phyloP scores from a whole-genome alignment of 2,113 vertebrate genomes.

The Chlorodrepanis virens region DNA sequence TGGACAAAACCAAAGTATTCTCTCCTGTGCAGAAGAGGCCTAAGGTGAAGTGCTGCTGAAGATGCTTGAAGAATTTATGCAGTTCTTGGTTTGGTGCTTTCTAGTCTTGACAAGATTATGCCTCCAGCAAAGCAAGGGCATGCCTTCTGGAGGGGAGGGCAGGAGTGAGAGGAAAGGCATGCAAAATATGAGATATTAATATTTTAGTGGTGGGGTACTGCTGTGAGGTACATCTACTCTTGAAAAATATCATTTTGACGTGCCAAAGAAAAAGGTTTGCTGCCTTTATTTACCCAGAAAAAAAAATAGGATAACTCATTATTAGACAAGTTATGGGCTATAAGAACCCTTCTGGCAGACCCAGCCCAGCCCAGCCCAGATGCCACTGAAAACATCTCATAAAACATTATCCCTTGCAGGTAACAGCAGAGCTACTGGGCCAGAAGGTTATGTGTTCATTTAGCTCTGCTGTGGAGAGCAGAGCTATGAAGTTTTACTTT shows the following conservation, averaged over 20 bases:
- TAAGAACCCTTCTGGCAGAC: neutral
- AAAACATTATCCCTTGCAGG: neutral
- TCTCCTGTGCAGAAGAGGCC: neutral
- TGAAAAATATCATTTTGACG: neutral
- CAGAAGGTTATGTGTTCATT: rapidly evolving
- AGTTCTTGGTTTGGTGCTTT: neutral
- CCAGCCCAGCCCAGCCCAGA: neutral
- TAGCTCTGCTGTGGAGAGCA: neutral
- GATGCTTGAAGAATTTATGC: neutral
- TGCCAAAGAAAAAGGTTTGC: neutral
- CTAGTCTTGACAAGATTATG: neutral
- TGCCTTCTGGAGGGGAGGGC: neutral
- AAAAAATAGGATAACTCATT: neutral
- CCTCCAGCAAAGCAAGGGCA: neutral
- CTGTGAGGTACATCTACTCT: neutral
- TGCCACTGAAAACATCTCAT: rapidly evolving
- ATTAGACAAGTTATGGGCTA: neutral
- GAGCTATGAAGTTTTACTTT: neutral
- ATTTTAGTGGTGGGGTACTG: neutral
- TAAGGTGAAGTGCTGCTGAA: neutral
- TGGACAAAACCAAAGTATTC: neutral
- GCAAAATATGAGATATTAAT: neutral
- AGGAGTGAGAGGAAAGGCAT: neutral
- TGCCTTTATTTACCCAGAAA: neutral
- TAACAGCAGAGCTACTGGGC: neutral